Evolutionary conservation across 2,888 invertebrate genomes (phyloP).

Genomic region (Eupithecia pulchellata): DNA sequence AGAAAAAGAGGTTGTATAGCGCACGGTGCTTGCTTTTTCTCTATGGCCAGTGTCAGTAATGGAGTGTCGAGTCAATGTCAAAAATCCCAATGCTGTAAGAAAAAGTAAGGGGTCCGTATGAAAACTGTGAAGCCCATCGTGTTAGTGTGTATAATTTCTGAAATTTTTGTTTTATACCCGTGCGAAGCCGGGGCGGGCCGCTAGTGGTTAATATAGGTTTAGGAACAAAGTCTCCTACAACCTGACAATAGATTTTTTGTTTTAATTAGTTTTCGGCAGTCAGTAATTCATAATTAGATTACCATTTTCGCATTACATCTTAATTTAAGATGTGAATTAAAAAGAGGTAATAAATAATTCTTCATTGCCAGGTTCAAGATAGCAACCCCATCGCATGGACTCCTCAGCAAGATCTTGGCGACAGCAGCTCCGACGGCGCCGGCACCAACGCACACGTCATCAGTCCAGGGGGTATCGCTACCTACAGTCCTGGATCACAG

Average conservation of each 20-base stretch:
- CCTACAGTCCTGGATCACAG: conserved; percentile 83
- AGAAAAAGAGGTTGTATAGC: too few relatives aligned
- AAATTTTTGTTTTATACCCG: too few relatives aligned
- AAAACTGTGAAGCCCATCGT: too few relatives aligned
- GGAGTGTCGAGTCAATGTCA: too few relatives aligned
- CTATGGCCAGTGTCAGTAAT: too few relatives aligned
- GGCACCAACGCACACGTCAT: conserved; percentile 49
- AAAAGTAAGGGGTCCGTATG: too few relatives aligned
- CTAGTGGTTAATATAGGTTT: not conserved
- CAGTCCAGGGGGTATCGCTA: conserved; percentile 54
- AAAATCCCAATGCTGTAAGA: too few relatives aligned
- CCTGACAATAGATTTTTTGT: not conserved
- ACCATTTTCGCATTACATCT: too few relatives aligned
- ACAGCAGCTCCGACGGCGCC: conserved; percentile 83
- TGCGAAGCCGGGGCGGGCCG: too few relatives aligned
- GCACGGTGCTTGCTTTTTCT: too few relatives aligned
- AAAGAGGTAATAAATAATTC: not conserved
- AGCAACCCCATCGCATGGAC: conserved; percentile 86
- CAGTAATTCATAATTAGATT: not conserved
- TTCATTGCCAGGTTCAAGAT: conserved; percentile 48
- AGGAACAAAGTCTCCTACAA: not conserved
- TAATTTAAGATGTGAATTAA: too few relatives aligned
- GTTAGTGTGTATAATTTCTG: too few relatives aligned
- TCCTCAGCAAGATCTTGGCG: conserved; percentile 94
- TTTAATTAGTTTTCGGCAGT: not conserved